phyloP scores from a whole-genome alignment of 1,140 invertebrate genomes.

The Aporrectodea caliginosa region DNA sequence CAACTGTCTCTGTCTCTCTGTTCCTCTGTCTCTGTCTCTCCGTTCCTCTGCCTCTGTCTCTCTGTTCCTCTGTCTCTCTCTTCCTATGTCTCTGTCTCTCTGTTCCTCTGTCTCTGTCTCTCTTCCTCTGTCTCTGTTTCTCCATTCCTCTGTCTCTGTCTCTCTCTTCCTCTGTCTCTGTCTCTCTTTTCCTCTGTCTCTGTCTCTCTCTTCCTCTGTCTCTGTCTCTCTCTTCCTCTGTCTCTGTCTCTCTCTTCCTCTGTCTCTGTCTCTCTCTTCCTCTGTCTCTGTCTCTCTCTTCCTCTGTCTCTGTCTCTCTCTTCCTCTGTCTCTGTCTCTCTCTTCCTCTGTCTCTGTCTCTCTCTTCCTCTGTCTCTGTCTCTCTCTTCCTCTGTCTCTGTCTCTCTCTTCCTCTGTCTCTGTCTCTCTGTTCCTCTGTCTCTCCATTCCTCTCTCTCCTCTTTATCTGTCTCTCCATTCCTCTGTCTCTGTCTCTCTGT shows the following conservation, averaged over 20 bases:
- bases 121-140: background rate
- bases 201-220: background rate
- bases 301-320: background rate
- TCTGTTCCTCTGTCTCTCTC: too few relatives aligned
- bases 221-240: background rate
- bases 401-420: background rate
- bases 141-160: background rate
- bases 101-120: background rate
- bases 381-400: too few relatives aligned
- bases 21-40: too few relatives aligned
- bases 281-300: background rate
- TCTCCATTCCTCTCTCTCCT: background rate
- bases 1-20: too few relatives aligned
- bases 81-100: too few relatives aligned
- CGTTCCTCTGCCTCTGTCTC: too few relatives aligned
- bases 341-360: background rate
- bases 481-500: too few relatives aligned
- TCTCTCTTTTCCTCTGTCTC: background rate
- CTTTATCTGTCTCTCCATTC: background rate
- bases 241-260: background rate
- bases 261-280: background rate
- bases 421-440: background rate
- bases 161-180: background rate
- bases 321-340: background rate
- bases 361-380: background rate